phyloP scores from a whole-genome alignment of 2,113 vertebrate species.

The Fregata magnificens region DNA sequence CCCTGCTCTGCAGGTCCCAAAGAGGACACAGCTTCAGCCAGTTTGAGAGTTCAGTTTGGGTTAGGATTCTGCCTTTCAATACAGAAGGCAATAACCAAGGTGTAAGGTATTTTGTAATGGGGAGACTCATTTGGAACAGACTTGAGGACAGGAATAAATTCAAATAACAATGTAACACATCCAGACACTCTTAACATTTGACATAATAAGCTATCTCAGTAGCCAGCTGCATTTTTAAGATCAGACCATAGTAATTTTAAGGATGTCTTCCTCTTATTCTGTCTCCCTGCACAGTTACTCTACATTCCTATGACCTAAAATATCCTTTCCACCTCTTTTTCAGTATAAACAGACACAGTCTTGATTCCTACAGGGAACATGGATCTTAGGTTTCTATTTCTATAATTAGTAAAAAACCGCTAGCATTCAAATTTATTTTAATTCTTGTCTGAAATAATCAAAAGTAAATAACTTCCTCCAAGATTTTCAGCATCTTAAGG shows the following conservation, averaged over 20 bases:
- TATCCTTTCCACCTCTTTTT: neutral
- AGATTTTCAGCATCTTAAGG: neutral
- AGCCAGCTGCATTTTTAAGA: neutral
- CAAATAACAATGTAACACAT: neutral
- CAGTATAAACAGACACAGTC: neutral
- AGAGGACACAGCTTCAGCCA: neutral
- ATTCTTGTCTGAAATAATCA: neutral
- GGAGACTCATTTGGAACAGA: neutral
- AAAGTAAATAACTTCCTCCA: neutral
- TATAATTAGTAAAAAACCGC: neutral
- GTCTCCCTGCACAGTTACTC: neutral
- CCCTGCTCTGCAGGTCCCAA: neutral
- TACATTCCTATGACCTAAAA: neutral
- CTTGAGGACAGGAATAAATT: neutral
- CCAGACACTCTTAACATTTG: neutral
- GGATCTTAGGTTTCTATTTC: neutral
- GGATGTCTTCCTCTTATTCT: neutral
- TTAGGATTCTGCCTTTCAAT: neutral
- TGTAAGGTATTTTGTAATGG: neutral
- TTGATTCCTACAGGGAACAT: neutral
- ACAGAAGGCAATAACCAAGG: neutral
- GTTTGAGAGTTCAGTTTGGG: neutral
- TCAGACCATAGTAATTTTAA: neutral
- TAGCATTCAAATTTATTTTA: neutral
- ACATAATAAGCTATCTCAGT: neutral